Base-by-base conservation (phyloP, 2,888 invertebrate species). In the Plemyria rubiginata region DNA sequence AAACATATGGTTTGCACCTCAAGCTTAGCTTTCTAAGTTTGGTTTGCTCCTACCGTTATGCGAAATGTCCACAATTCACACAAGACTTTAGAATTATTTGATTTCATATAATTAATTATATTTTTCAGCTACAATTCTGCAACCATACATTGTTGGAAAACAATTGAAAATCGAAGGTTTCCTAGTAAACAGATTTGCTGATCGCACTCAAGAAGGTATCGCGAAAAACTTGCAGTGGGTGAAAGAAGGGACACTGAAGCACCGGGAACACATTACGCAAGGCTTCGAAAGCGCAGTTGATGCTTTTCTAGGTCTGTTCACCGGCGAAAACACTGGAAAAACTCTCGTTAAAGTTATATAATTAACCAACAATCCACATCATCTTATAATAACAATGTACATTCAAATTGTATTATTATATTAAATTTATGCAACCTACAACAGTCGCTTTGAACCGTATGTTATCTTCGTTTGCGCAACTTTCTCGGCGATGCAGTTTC, bases 91-190 rank as follows among this genome's bases (percentile, higher is more conserved):
- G n/a, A n/a, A 22, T 22, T 22, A 22, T 22, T 3, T 22, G 2
- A 22, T 22, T 22, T 22, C n/a, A n/a, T 22, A 22, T 22, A 22
- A 22, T 22, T 3, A 22, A 22, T 22, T 38, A 45, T 75, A 60
- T 59, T 38, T 86, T 82, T 45, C 81, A 88, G 88, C 81, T 4
- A 81, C 86, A 13, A 60, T 92, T 32, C 71, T 95, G 29, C 95
- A 95, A 74, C 87, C 88, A 0, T 82, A 80, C 8, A 82, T 96
- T 38, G 88, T 95, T 0, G 80, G 84, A 22, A 94, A 94, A 53
- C 93, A 95, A 78, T 76, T 96, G 51, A 94, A 88, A 76, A 91
- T 96, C 74, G 94, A 95, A 87, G 96, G 96, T 11, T 95, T 96
- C 70, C 66, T 76, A 65, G 89, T 90, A 2, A 86, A 93, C 22